Conservation (phyloP, 2,113 vertebrate species). For the Morone saxatilis region DNA sequence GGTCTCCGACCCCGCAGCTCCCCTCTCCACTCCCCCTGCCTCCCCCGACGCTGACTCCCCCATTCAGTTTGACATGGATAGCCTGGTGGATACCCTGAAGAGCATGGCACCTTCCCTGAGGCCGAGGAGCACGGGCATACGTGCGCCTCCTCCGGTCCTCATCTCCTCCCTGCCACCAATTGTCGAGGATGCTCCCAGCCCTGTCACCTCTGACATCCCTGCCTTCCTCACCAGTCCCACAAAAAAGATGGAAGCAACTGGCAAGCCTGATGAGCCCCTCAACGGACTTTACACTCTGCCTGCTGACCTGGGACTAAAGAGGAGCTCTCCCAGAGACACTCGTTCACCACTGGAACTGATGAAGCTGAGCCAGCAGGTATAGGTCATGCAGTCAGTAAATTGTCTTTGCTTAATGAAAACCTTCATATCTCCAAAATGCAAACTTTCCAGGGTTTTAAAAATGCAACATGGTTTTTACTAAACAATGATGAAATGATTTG, state of each 20-base stretch:
- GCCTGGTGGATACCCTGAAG: conserved; percentile 89
- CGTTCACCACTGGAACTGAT: conserved; percentile 79
- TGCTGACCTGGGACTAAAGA: conserved; percentile 76
- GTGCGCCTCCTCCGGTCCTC: conserved; percentile 61
- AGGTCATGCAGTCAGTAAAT: background rate
- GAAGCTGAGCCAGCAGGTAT: conserved; percentile 74
- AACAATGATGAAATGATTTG: background rate
- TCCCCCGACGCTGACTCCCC: conserved; percentile 78
- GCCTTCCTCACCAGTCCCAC: background rate
- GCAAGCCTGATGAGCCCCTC: background rate
- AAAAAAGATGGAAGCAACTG: background rate
- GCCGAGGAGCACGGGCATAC: conserved; percentile 65
- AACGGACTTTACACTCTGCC: conserved; percentile 65
- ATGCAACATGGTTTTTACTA: background rate
- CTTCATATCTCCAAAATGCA: background rate
- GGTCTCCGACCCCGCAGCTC: conserved; percentile 61
- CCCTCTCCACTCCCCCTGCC: conserved; percentile 46
- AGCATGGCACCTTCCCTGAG: conserved; percentile 89
- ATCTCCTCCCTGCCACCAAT: conserved; percentile 85
- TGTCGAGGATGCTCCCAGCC: conserved; percentile 83
- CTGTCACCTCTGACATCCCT: background rate
- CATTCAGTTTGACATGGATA: conserved; percentile 88
- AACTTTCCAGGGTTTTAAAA: background rate
- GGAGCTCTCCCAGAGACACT: conserved; percentile 59
- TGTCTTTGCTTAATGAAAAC: background rate